Evolutionary conservation across 2,888 invertebrate genomes (phyloP).

Genomic region (Branchellion lobata): DNA sequence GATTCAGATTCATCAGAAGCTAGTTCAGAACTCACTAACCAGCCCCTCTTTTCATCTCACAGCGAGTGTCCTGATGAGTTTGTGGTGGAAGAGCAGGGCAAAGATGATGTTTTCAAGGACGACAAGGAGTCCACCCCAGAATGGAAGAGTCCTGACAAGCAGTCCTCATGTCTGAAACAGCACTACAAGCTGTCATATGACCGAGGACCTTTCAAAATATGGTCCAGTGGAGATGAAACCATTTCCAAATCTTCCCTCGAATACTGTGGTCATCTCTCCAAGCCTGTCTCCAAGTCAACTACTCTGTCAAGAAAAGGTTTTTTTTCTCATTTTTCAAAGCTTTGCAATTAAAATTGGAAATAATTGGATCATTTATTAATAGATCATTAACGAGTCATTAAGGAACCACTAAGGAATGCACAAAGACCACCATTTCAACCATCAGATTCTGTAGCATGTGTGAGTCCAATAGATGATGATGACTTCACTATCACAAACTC

Average conservation of each 20-base stretch:
- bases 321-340: too few relatives aligned
- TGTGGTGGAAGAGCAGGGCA: neutral
- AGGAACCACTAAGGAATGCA: too few relatives aligned
- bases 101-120: neutral
- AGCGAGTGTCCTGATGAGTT: slow-evolving; percentile 40
- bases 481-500: slow-evolving; percentile 2
- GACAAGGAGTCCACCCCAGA: neutral
- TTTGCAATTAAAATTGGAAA: too few relatives aligned
- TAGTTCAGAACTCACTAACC: slow-evolving; percentile 48
- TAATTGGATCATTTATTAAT: too few relatives aligned
- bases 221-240: slow-evolving; percentile 45
- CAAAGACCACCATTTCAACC: neutral
- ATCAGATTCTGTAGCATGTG: neutral
- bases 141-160: neutral
- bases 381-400: too few relatives aligned
- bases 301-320: neutral
- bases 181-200: slow-evolving; percentile 53
- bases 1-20: slow-evolving; percentile 47
- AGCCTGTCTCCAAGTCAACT: slow-evolving; percentile 1
- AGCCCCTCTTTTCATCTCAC: slow-evolving; percentile 50
- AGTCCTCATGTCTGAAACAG: slow-evolving; percentile 44
- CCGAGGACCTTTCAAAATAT: slow-evolving; percentile 46
- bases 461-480: slow-evolving; percentile 2
- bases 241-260: slow-evolving; percentile 20
- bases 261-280: neutral